Evolutionary conservation across 2,888 invertebrate species (phyloP).

Genomic region (Euproctis similis): DNA sequence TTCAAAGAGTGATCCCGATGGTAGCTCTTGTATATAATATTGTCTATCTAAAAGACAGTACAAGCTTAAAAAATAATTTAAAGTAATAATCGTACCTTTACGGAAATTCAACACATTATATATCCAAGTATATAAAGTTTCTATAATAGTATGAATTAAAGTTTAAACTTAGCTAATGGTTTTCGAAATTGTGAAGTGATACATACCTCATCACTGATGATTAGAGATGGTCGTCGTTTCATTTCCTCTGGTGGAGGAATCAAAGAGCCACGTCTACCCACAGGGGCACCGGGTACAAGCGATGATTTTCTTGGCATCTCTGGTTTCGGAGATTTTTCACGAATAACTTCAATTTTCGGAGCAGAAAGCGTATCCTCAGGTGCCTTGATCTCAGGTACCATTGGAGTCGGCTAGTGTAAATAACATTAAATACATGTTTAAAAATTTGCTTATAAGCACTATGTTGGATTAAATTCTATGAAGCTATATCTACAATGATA

Average conservation of each 20-base stretch:
- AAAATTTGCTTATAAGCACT: neutral
- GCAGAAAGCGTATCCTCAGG: constrained; percentile 77
- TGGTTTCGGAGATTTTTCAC: constrained; percentile 82
- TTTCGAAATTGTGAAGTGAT: constrained; percentile 14
- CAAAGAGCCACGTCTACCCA: constrained; percentile 83
- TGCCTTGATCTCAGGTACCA: constrained; percentile 82
- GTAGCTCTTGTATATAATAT: constrained; percentile 23
- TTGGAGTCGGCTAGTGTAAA: constrained; percentile 47
- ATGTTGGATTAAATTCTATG: too few species aligned
- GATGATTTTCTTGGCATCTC: constrained; percentile 84
- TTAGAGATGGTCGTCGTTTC: constrained; percentile 90
- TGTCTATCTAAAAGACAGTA: constrained; percentile 35
- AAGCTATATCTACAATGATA: neutral
- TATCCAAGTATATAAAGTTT: too few species aligned
- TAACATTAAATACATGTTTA: too few species aligned
- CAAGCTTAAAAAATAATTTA: constrained; percentile 36
- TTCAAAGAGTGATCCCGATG: constrained; percentile 31
- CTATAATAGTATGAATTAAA: too few species aligned
- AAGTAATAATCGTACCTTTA: constrained; percentile 49
- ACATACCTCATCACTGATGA: constrained; percentile 96
- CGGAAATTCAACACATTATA: constrained; percentile 33
- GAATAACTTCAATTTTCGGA: constrained; percentile 91
- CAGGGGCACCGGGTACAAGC: constrained; percentile 76
- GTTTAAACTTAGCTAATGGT: too few species aligned
- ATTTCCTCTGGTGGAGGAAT: constrained; percentile 92